Evolutionary conservation across 2,113 vertebrate species (phyloP).

Genomic region (Microtus ochrogaster): DNA sequence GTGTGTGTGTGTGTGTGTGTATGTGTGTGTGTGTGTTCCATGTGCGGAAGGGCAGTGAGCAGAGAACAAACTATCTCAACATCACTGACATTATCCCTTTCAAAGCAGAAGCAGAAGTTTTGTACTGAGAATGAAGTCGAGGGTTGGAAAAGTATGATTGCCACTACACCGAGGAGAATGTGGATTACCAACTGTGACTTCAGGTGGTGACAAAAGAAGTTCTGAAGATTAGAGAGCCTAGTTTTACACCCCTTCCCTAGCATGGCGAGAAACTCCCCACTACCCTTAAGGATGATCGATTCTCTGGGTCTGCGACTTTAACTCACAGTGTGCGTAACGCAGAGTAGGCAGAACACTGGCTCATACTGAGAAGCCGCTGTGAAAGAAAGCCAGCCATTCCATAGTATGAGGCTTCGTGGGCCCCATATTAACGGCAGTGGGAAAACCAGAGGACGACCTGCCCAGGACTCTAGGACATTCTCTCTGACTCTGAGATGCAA

Average conservation of each 20-base stretch:
- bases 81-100: background rate
- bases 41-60: background rate
- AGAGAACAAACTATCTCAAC: background rate
- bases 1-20: background rate
- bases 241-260: slow-evolving; percentile 14
- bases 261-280: background rate
- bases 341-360: background rate
- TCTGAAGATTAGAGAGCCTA: slow-evolving; percentile 3
- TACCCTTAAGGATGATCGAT: background rate
- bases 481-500: slow-evolving; percentile 19
- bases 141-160: background rate
- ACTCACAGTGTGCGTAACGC: background rate
- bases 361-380: background rate
- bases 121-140: background rate
- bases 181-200: background rate
- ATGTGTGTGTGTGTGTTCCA: background rate
- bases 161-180: background rate
- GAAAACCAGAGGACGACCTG: background rate
- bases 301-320: background rate
- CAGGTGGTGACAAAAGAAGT: background rate
- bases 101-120: slow-evolving; percentile 28
- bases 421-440: background rate
- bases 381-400: background rate
- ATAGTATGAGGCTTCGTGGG: background rate
- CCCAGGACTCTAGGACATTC: background rate